Base-by-base conservation (phyloP, 2,888 invertebrate species). In the Amiota minor region DNA sequence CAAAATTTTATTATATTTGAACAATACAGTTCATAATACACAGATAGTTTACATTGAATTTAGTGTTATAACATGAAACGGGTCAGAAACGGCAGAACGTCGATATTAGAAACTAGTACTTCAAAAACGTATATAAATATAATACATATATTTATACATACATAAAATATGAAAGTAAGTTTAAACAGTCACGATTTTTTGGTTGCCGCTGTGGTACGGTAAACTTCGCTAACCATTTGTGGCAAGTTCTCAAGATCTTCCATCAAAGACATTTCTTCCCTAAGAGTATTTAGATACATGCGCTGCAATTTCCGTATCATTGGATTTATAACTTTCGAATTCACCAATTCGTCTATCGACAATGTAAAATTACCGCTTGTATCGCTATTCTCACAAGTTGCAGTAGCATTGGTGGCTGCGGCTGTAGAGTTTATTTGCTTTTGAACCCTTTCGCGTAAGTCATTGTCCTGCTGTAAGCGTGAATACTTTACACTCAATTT, bases 181-280 rank as follows among this genome's bases (percentile, higher is more conserved):
- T 35, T 35, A 35, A 0, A 6, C 6, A 35, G 35, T 35, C 35
- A 35, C 1, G 35, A 23, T 6, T 35, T 35, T 35, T 35, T 35
- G 35, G 6, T 35, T 4, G 4, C 35, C 35, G 35, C 6, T 35
- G 35, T 35, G 6, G 4, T 35, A 35, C 35, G 35, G 56, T 81
- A 87, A 8, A 87, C 76, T 9, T 85, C 79, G n/a, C 81, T 81
- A 1, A 88, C 78, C 56, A 81, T 73, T 9, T 74, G 74, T 1
- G 89, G 87, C 71, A 89, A 65, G 2, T 70, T 76, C 49, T 85
- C 85, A 65, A 89, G 72, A 23, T 88, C 87, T 50, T 89, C 85
- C 79, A 88, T 80, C 0, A 89, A 74, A 0, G 79, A 72, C 77
- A 86, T 82, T 74, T 88, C 85, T 56, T 87, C 86, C 9, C 79